phyloP scores from a whole-genome alignment of 2,797 vertebrate species.

The Distichodus sexfasciatus region DNA sequence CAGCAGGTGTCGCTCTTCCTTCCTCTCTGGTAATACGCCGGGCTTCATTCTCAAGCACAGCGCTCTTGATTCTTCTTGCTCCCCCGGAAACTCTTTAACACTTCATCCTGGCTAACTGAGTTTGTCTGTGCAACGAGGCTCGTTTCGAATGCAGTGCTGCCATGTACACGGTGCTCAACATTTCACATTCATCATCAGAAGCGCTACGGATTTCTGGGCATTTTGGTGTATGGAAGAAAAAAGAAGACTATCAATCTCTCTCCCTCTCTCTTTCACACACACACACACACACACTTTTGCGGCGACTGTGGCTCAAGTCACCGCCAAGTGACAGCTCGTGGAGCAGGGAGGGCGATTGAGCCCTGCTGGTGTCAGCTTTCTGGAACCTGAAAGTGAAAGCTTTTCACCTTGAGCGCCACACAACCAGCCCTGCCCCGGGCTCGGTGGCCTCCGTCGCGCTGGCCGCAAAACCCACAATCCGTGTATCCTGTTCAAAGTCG shows the following conservation, averaged over 20 bases:
- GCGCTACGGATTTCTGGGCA: not conserved
- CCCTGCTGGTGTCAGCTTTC: constrained; percentile 62
- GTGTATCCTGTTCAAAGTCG: constrained; percentile 58
- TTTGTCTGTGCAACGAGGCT: constrained; percentile 9
- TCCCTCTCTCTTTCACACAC: constrained; percentile 1
- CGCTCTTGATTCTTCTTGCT: not conserved
- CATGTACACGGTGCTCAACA: constrained; percentile 19
- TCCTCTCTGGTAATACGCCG: constrained; percentile 54
- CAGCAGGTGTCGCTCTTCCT: constrained; percentile 79
- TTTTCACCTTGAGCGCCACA: constrained; percentile 55
- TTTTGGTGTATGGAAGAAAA: not conserved
- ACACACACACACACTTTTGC: constrained; percentile 43
- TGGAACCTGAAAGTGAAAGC: constrained; percentile 54
- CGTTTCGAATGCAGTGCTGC: constrained; percentile 15
- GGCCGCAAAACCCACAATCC: constrained; percentile 59
- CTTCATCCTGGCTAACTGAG: not conserved
- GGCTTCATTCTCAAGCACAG: constrained; percentile 9
- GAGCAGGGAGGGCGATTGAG: constrained; percentile 59
- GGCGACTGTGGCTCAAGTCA: constrained; percentile 67
- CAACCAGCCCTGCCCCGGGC: constrained; percentile 41
- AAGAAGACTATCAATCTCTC: constrained; percentile 2
- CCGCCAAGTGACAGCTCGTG: constrained; percentile 55
- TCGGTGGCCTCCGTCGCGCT: constrained; percentile 50
- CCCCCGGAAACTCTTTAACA: constrained; percentile 34
- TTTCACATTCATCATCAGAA: constrained; percentile 7